Percentiles rank a stretch among this genome's conserved stretches.
Evolutionary conservation across 2,797 vertebrate species (phyloP).

Genomic region (Perodicticus potto): DNA sequence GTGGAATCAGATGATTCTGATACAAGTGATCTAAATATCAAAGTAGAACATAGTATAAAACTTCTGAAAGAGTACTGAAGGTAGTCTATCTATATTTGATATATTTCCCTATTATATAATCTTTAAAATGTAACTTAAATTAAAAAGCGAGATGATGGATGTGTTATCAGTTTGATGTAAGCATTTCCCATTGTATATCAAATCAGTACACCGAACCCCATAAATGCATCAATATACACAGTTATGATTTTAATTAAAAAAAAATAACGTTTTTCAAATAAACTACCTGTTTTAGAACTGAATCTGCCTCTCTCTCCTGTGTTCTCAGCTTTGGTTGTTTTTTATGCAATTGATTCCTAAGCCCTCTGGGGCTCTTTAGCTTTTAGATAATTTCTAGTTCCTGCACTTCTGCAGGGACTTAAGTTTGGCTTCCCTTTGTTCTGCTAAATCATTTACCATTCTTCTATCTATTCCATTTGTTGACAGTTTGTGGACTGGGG

Average conservation of each 20-base stretch:
- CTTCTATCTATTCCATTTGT: neutral
- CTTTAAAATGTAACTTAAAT: slow-evolving; percentile 55
- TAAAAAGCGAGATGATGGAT: neutral
- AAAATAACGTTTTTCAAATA: neutral
- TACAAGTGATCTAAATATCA: neutral
- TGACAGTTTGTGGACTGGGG: neutral
- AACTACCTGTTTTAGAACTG: neutral
- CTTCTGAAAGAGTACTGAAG: neutral
- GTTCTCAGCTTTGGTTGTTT: neutral
- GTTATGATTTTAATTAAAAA: too few relatives aligned
- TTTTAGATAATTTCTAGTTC: slow-evolving; percentile 9
- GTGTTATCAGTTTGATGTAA: too few relatives aligned
- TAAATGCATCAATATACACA: too few relatives aligned
- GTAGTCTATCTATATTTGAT: neutral
- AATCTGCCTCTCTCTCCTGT: neutral
- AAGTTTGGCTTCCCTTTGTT: neutral
- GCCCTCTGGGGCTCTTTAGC: neutral
- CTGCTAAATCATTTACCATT: neutral
- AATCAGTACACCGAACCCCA: too few relatives aligned
- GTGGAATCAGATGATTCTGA: slow-evolving; percentile 29
- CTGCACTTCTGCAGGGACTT: neutral
- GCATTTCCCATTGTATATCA: too few relatives aligned
- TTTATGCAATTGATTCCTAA: neutral
- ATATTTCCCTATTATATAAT: neutral
- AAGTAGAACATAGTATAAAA: neutral